A percentile compares a stretch with the other conserved stretches of the same genome.
Conservation (phyloP, 1,140 invertebrate genomes). For the Drosophila sucinea region DNA sequence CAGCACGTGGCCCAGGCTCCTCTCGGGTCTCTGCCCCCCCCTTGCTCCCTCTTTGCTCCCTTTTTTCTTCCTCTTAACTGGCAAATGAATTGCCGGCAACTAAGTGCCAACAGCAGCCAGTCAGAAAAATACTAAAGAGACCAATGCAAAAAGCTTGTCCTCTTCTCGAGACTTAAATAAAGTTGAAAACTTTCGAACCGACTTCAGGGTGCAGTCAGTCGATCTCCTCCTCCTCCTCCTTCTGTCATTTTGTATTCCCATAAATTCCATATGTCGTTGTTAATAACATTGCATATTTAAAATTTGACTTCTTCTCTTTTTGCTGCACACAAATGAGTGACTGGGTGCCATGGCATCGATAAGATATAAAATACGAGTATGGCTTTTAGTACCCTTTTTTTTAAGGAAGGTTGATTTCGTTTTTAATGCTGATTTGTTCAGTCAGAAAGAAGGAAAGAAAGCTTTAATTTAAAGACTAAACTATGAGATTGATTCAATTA, state of each 20-base stretch:
- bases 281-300: constrained; percentile 59
- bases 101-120: constrained; percentile 53
- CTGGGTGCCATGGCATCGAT: constrained; percentile 32
- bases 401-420: background rate
- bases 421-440: constrained; percentile 9
- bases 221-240: constrained; percentile 28
- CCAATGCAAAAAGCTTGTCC: constrained; percentile 6
- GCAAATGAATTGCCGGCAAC: constrained; percentile 62
- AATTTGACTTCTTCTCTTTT: constrained; percentile 52
- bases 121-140: background rate
- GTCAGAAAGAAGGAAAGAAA: too few relatives aligned
- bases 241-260: constrained; percentile 35
- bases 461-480: too few relatives aligned
- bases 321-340: constrained; percentile 44
- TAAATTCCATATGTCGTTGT: constrained; percentile 66
- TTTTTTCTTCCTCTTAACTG: constrained; percentile 39
- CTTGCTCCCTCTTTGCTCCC: background rate
- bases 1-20: constrained; percentile 45
- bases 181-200: constrained; percentile 51
- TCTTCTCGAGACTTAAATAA: constrained; percentile 44
- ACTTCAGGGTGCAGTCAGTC: background rate
- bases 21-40: background rate
- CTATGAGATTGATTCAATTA: too few relatives aligned
- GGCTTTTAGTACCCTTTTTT: background rate
- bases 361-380: constrained; percentile 19